phyloP scores from a whole-genome alignment of 1,140 invertebrate species.

The Brachystomella parvula region DNA sequence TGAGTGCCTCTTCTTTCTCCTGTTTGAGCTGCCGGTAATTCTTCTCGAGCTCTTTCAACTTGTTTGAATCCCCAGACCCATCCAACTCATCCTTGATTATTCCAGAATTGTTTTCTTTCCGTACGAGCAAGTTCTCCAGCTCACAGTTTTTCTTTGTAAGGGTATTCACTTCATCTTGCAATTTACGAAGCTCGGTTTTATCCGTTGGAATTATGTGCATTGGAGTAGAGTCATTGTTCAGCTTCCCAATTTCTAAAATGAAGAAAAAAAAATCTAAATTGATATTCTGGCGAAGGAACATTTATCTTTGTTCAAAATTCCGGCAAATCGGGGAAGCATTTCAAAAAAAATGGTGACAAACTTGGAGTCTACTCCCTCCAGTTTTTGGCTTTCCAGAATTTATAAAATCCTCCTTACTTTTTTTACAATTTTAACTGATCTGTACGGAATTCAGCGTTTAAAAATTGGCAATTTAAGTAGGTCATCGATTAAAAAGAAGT shows the following conservation, averaged over 20 bases:
- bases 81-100: constrained; percentile 25
- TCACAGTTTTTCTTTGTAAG: constrained; percentile 74
- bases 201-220: constrained; percentile 12
- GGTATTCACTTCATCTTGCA: constrained; percentile 72
- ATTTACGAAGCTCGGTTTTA: constrained; percentile 48
- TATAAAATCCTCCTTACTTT: too few relatives aligned
- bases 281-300: neutral
- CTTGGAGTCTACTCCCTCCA: too few relatives aligned
- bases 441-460: neutral
- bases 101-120: constrained; percentile 35
- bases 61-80: constrained; percentile 31
- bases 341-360: too few relatives aligned
- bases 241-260: constrained; percentile 17
- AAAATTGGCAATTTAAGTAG: too few relatives aligned
- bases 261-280: neutral
- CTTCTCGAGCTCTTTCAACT: constrained; percentile 60
- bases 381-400: too few relatives aligned
- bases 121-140: constrained; percentile 40
- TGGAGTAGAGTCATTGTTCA: constrained; percentile 11
- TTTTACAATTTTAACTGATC: neutral
- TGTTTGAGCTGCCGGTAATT: constrained; percentile 56
- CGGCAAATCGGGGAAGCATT: too few relatives aligned
- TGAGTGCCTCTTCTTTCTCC: constrained; percentile 74
- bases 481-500: too few relatives aligned
- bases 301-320: too few relatives aligned